Base-by-base conservation (phyloP, 2,797 vertebrate genomes). In the Leptoclinus maculatus region DNA sequence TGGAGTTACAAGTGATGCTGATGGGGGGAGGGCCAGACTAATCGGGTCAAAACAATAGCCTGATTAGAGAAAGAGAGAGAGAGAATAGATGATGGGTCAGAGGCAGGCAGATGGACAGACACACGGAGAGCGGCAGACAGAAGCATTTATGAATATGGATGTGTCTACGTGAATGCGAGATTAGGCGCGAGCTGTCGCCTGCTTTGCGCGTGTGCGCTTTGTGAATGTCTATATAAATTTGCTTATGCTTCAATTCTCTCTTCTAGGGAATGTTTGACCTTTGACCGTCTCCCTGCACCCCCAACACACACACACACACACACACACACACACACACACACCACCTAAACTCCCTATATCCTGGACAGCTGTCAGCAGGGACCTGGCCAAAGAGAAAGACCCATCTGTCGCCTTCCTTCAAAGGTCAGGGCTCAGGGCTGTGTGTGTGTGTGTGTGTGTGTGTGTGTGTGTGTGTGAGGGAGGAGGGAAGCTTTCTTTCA, bases 381-480 rank as follows among this genome's bases (percentile, higher is more conserved):
- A 91, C 91, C 82, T 87, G 91, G 82, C 78, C 83, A 91, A 83
- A 93, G 90, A 94, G 88, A 87, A 87, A 86, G 88, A 88, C 87
- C 94, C 95, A 96, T 95, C 94, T 96, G 95, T 94, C 83, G 91
- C 85, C 80, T 88, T 93, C 93, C 91, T 92, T 93, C 91, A 92
- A 88, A 91, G 90, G 91, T 92, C 88, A 86, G 74, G 63, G 75
- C 63, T 64, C 41, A 71, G 75, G 70, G 63, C 66, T 74, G 82
- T 73, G 70, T 80, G 67, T 79, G 74, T 76, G 71, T 76, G 47
- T 76, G 73, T 70, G 80, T 47, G 80, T 59, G 36, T 72, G 71
- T 60, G 78, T 78, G 75, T 72, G 66, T 79, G 76, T 74, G 73
- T 56, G 56, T 79, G 74, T 58, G 23, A 69, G 71, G 84, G 74